Conservation (phyloP, 1,140 invertebrate genomes). For the Agrilus planipennis region DNA sequence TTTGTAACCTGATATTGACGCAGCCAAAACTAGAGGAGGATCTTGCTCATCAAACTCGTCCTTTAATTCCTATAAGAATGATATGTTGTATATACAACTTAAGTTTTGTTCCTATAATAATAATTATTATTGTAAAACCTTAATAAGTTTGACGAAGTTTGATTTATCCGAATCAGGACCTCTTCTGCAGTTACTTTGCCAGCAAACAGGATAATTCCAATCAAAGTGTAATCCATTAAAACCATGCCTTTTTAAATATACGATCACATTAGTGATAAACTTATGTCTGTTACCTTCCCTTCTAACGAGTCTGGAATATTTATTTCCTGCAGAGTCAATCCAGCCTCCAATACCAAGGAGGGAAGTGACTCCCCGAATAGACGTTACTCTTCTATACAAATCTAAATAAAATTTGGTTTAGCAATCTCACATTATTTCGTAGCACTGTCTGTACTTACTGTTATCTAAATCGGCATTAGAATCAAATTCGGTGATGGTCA, state of each 20-base stretch:
- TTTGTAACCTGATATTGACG: conserved; percentile 77
- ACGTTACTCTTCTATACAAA: conserved; percentile 54
- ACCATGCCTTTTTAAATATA: conserved; percentile 57
- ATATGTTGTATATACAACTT: neutral
- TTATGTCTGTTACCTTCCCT: conserved; percentile 48
- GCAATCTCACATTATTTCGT: no score
- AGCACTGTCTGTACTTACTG: no score
- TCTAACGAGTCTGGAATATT: conserved; percentile 66
- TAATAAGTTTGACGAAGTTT: conserved; percentile 63
- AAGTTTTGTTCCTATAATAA: neutral
- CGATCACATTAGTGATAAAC: conserved; percentile 53
- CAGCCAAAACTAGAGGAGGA: conserved; percentile 59
- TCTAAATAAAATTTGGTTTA: conserved; percentile 35
- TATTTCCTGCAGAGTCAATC: conserved; percentile 75
- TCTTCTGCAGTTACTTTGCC: conserved; percentile 78
- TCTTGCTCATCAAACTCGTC: conserved; percentile 56
- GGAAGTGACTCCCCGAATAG: conserved; percentile 50
- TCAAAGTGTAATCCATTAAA: conserved; percentile 78
- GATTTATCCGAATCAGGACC: conserved; percentile 63
- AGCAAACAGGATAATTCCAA: conserved; percentile 87
- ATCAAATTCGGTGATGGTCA: conserved; percentile 67
- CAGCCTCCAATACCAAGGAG: conserved; percentile 78
- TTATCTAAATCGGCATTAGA: conserved; percentile 77
- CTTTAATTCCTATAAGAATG: conserved; percentile 54
- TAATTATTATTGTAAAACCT: no score